phyloP scores from a whole-genome alignment of 2,797 vertebrate genomes.

The Euthynnus affinis region DNA sequence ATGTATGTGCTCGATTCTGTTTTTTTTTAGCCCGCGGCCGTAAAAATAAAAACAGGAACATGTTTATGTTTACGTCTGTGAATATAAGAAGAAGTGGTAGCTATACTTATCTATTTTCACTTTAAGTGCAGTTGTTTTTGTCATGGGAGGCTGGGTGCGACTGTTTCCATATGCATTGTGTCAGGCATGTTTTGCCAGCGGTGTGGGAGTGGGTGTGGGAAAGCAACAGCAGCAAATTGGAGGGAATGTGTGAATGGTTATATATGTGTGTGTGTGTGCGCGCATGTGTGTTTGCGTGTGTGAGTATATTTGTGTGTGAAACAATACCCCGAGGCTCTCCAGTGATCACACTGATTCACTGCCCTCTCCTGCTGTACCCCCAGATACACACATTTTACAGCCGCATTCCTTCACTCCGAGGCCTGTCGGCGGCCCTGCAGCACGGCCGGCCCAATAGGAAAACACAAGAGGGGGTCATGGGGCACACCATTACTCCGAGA shows the following conservation, averaged over 20 bases:
- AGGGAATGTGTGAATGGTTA: conserved; percentile 65
- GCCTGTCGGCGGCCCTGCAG: conserved; percentile 59
- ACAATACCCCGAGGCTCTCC: conserved; percentile 72
- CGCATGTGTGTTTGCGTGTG: conserved; percentile 34
- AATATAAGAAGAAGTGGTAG: conserved; percentile 31
- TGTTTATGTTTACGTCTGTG: conserved; percentile 59
- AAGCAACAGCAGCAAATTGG: conserved; percentile 60
- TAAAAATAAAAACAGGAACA: conserved; percentile 25
- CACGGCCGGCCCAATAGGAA: conserved; percentile 65
- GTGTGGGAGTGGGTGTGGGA: conserved; percentile 82
- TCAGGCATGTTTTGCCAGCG: conserved; percentile 54
- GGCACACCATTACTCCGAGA: conserved; percentile 70
- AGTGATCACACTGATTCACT: conserved; percentile 79
- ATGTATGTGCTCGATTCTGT: background rate
- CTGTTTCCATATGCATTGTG: conserved; percentile 63
- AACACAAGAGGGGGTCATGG: conserved; percentile 74
- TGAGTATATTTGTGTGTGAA: conserved; percentile 65
- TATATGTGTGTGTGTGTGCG: conserved; percentile 48
- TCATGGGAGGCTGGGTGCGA: conserved; percentile 49
- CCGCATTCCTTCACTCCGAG: conserved; percentile 74
- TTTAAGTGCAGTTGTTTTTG: conserved; percentile 43
- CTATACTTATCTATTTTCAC: conserved; percentile 45
- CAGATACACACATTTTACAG: conserved; percentile 66
- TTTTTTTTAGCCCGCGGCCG: conserved; percentile 29
- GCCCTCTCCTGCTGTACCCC: conserved; percentile 73